Conservation (phyloP, 2,113 vertebrate species). For the Ophiodon elongatus region DNA sequence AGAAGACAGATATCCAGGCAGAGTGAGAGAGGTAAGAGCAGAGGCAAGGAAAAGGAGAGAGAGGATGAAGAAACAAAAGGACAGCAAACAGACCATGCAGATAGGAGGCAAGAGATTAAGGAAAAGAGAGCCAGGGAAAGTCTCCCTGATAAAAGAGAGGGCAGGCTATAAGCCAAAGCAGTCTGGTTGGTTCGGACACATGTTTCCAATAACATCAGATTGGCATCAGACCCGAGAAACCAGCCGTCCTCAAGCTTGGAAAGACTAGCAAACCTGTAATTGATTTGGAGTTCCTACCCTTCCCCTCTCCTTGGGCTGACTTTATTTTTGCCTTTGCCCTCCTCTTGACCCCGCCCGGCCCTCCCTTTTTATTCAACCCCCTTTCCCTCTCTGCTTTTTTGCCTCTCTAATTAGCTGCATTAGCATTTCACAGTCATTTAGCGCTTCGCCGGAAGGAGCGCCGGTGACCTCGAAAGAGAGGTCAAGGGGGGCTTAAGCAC, state of each 20-base stretch:
- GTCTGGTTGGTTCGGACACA: conserved; percentile 46
- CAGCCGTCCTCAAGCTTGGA: conserved; percentile 52
- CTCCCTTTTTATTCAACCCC: conserved; percentile 52
- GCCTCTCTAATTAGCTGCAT: conserved; percentile 79
- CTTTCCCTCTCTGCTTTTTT: conserved; percentile 47
- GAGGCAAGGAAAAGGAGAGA: background rate
- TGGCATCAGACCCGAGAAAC: conserved; percentile 52
- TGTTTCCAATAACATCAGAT: conserved; percentile 59
- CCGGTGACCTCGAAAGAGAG: conserved; percentile 70
- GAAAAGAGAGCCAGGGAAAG: conserved; percentile 21
- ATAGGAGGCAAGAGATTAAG: conserved; percentile 23
- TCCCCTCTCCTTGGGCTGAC: conserved; percentile 66
- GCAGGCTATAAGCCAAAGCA: conserved; percentile 34
- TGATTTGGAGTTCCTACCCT: conserved; percentile 59
- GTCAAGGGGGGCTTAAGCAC: conserved; percentile 66
- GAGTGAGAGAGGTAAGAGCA: conserved; percentile 4
- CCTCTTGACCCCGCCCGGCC: conserved; percentile 65
- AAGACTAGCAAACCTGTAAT: conserved; percentile 60
- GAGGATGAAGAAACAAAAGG: conserved; percentile 6
- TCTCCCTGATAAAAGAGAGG: conserved; percentile 44
- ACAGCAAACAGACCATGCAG: conserved; percentile 15
- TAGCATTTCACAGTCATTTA: conserved; percentile 81
- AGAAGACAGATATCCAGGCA: background rate
- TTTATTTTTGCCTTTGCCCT: conserved; percentile 71
- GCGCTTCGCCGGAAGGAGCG: conserved; percentile 68